Percentiles rank a stretch among this genome's conserved stretches.
Evolutionary conservation across 2,888 invertebrate species (phyloP).

Genomic region (Ptychoptera albimana): DNA sequence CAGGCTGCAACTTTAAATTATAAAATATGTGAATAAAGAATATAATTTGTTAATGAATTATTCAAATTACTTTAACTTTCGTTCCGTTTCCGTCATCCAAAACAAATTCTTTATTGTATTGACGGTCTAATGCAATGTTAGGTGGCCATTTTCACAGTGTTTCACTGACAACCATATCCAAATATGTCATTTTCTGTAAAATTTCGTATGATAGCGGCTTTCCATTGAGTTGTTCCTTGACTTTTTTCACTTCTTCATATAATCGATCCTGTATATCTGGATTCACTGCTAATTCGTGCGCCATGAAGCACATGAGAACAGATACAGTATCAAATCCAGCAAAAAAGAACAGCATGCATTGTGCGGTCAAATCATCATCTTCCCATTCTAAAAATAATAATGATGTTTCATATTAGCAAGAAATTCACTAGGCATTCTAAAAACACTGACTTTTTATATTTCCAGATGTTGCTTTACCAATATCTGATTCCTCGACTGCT

Average conservation of each 20-base stretch:
- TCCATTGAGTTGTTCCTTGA: slow-evolving; percentile 25
- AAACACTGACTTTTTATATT: neutral
- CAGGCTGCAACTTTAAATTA: slow-evolving; percentile 19
- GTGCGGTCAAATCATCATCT: slow-evolving; percentile 39
- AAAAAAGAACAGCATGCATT: slow-evolving; percentile 39
- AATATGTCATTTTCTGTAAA: too few relatives aligned
- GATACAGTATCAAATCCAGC: too few relatives aligned
- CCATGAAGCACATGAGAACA: too few relatives aligned
- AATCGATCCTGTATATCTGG: too few relatives aligned
- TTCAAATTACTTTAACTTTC: slow-evolving; percentile 14
- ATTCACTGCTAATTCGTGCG: too few relatives aligned
- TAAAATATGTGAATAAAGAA: too few relatives aligned
- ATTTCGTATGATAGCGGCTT: slow-evolving; percentile 37
- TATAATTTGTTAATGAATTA: too few relatives aligned
- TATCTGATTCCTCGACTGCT: slow-evolving; percentile 10
- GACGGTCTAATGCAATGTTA: slow-evolving; percentile 30
- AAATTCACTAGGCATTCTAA: too few relatives aligned
- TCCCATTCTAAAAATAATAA: slow-evolving; percentile 16
- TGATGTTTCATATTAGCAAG: too few relatives aligned
- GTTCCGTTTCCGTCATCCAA: slow-evolving; percentile 18
- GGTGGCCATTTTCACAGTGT: slow-evolving; percentile 40
- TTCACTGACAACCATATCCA: too few relatives aligned
- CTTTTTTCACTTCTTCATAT: too few relatives aligned
- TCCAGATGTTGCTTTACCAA: slow-evolving; percentile 4
- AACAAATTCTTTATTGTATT: slow-evolving; percentile 36